Percentiles rank a stretch among this genome's conserved stretches.
Conservation (phyloP, 2,113 vertebrate species). For the Centropristis striata region DNA sequence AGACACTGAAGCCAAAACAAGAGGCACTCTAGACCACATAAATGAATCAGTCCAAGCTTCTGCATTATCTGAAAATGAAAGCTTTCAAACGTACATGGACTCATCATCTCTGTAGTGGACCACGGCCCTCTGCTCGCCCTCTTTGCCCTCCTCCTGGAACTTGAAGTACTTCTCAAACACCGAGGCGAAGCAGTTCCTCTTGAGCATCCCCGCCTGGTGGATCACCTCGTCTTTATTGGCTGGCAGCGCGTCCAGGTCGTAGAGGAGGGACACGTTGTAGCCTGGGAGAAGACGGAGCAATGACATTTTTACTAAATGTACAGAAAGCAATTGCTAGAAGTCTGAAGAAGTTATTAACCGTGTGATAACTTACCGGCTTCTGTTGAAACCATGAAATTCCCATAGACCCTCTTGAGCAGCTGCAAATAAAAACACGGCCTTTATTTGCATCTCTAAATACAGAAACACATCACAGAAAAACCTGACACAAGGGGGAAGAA, state of each 20-base stretch:
- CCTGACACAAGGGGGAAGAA: accelerated
- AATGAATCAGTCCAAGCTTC: too few species aligned
- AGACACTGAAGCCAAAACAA: too few species aligned
- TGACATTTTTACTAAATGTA: neutral
- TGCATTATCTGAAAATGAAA: neutral
- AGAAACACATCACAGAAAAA: neutral
- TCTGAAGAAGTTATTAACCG: neutral
- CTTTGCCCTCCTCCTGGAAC: constrained; percentile 97
- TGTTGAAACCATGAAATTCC: constrained; percentile 90
- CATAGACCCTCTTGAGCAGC: constrained; percentile 95
- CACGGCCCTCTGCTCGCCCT: constrained; percentile 95
- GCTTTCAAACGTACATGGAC: constrained; percentile 90
- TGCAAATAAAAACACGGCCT: constrained; percentile 68
- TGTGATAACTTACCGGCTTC: constrained; percentile 88
- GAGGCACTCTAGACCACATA: too few species aligned
- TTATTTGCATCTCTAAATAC: neutral
- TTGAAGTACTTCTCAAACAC: constrained; percentile 99
- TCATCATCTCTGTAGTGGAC: constrained; percentile 99
- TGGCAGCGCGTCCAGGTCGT: constrained; percentile 92
- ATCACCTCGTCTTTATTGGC: constrained; percentile 91
- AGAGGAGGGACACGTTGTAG: constrained; percentile 82
- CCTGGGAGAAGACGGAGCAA: constrained; percentile 25
- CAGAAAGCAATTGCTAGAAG: neutral
- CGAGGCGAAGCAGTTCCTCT: constrained; percentile 97
- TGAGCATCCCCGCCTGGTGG: constrained; percentile 96